phyloP scores from a whole-genome alignment of 1,140 invertebrate genomes.

The Gonioctena quinquepunctata region DNA sequence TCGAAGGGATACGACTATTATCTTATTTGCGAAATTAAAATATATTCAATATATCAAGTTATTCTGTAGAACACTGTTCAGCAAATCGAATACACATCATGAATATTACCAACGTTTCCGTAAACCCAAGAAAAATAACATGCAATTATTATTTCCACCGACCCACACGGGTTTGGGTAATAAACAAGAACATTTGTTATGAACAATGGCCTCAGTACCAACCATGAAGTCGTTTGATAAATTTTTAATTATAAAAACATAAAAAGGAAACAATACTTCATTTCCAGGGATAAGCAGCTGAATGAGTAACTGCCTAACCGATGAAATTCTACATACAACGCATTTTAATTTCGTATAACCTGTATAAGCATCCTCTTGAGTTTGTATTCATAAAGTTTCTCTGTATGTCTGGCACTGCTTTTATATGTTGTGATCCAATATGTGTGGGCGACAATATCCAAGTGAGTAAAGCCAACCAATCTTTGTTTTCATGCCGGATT shows the following conservation, averaged over 20 bases:
- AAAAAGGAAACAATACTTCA: not conserved
- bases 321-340: not conserved
- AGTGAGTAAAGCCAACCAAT: not conserved
- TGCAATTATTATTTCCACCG: not conserved
- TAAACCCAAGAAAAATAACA: no score
- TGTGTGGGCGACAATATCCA: not conserved
- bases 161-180: not conserved
- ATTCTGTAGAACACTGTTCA: no score
- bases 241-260: not conserved
- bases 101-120: no score
- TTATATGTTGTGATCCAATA: not conserved
- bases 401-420: no score
- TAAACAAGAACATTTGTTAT: not conserved
- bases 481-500: not conserved
- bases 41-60: no score
- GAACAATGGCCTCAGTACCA: not conserved
- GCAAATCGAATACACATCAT: no score
- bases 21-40: no score
- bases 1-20: no score
- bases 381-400: no score
- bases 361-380: not conserved
- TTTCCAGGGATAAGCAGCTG: not conserved
- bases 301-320: not conserved
- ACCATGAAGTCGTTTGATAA: not conserved
- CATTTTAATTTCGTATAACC: not conserved